These are phyloP conservation scores for Tinea semifulvella DNA, from an alignment of 2,888 invertebrate genomes.

Conservation along the genomic window DNA sequence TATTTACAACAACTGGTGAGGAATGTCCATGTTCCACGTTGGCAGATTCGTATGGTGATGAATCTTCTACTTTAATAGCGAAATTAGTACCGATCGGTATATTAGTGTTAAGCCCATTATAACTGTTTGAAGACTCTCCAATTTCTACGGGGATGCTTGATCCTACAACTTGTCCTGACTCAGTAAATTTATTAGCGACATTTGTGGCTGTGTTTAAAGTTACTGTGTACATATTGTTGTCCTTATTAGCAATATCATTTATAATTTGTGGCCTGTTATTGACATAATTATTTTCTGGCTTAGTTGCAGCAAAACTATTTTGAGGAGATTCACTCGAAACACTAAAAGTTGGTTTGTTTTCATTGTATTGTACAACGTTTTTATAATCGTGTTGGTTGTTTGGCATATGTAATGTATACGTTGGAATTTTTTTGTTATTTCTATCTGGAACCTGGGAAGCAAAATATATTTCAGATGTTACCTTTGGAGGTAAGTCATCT, in stretches of 20 bases:
- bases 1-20: slow-evolving; percentile 24
- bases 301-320: not conserved
- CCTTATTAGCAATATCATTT: slow-evolving; percentile 22
- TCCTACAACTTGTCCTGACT: slow-evolving; percentile 39
- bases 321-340: not conserved
- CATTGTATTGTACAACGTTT: not conserved
- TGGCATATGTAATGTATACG: slow-evolving; percentile 52
- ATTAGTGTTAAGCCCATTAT: slow-evolving; percentile 42
- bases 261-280: not conserved
- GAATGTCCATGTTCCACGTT: slow-evolving; percentile 35
- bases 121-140: slow-evolving; percentile 30
- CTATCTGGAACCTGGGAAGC: slow-evolving; percentile 49
- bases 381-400: slow-evolving; percentile 15
- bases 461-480: slow-evolving; percentile 60
- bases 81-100: slow-evolving; percentile 61
- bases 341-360: not conserved
- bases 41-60: slow-evolving; percentile 36
- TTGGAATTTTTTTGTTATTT: slow-evolving; percentile 39
- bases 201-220: slow-evolving; percentile 50
- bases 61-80: slow-evolving; percentile 56
- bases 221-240: slow-evolving; percentile 41
- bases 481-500: slow-evolving; percentile 47
- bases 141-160: slow-evolving; percentile 47
- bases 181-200: slow-evolving; percentile 36
- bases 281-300: not conserved